phyloP scores from a whole-genome alignment of 2,113 vertebrate genomes.

The Tamias sibiricus region DNA sequence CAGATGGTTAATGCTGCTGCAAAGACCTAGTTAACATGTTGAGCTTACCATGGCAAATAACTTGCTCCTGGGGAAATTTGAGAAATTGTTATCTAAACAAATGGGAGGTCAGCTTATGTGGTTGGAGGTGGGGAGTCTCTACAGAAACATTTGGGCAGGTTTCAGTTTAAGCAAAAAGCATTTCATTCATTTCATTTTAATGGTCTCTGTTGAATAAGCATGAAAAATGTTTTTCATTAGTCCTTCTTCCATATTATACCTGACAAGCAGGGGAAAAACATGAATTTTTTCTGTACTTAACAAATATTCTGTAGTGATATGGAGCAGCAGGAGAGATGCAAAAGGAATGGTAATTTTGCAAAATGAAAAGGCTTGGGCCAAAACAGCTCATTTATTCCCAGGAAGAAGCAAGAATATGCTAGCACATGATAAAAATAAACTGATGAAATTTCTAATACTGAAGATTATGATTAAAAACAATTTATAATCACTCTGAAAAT shows the following conservation, averaged over 20 bases:
- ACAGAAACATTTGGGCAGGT: slow-evolving; percentile 77
- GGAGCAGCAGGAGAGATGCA: slow-evolving; percentile 85
- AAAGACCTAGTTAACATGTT: neutral
- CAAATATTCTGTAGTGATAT: slow-evolving; percentile 84
- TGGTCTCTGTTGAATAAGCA: slow-evolving; percentile 80
- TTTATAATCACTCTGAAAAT: slow-evolving; percentile 78
- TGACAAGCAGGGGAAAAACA: slow-evolving; percentile 80
- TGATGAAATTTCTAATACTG: slow-evolving; percentile 82
- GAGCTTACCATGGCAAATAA: neutral
- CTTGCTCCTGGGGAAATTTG: slow-evolving; percentile 31
- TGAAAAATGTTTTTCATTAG: slow-evolving; percentile 80
- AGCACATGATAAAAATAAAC: slow-evolving; percentile 84
- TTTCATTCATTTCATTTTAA: slow-evolving; percentile 68
- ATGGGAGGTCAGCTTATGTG: slow-evolving; percentile 68
- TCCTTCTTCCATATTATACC: slow-evolving; percentile 75
- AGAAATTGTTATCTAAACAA: slow-evolving; percentile 55
- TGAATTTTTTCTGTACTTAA: slow-evolving; percentile 85
- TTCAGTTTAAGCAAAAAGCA: slow-evolving; percentile 76
- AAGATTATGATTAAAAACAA: slow-evolving; percentile 81
- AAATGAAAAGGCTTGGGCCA: slow-evolving; percentile 84
- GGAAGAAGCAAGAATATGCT: slow-evolving; percentile 83
- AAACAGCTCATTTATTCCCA: slow-evolving; percentile 84
- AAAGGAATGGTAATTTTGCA: slow-evolving; percentile 86
- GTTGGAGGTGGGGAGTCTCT: slow-evolving; percentile 40
- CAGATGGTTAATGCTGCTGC: slow-evolving; percentile 17